Evolutionary conservation across 1,140 invertebrate species (phyloP).

Genomic region (Drosophila azteca): DNA sequence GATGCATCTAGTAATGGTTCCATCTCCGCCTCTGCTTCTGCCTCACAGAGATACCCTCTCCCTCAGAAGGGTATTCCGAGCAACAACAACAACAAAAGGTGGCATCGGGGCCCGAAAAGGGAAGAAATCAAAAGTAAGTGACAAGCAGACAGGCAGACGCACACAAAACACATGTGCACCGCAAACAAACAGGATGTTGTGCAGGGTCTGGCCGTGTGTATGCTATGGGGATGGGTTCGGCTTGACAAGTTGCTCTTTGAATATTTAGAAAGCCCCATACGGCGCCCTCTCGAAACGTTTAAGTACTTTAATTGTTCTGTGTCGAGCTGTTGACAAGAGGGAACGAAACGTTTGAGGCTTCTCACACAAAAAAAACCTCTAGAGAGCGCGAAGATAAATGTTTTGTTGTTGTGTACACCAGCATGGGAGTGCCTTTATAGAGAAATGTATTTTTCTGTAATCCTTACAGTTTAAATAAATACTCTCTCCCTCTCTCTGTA

Average conservation of each 20-base stretch:
- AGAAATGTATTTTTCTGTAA: neutral
- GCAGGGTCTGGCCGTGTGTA: neutral
- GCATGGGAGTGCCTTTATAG: no score
- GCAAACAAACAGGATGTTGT: constrained; percentile 64
- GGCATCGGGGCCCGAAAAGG: constrained; percentile 26
- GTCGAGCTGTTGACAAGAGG: constrained; percentile 42
- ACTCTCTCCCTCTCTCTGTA: neutral
- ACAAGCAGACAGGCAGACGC: constrained; percentile 77
- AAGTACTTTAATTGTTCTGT: constrained; percentile 71
- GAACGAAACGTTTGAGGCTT: neutral
- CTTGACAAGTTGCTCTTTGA: constrained; percentile 71
- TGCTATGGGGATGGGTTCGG: constrained; percentile 9
- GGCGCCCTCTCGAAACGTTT: constrained; percentile 29
- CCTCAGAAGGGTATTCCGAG: no score
- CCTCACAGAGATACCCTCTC: neutral
- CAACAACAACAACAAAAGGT: constrained; percentile 7
- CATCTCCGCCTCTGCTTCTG: no score
- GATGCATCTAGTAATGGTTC: no score
- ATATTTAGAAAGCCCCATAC: constrained; percentile 51
- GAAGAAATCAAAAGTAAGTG: constrained; percentile 80
- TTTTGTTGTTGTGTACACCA: no score
- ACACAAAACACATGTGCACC: constrained; percentile 80
- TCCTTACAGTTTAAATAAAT: constrained; percentile 1
- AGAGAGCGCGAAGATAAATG: no score
- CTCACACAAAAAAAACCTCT: no score